A percentile compares a stretch with the other conserved stretches of the same genome.
These are phyloP conservation scores for Chymomyza costata DNA, from an alignment of 1,140 invertebrate genomes.

Conservation along the genomic window DNA sequence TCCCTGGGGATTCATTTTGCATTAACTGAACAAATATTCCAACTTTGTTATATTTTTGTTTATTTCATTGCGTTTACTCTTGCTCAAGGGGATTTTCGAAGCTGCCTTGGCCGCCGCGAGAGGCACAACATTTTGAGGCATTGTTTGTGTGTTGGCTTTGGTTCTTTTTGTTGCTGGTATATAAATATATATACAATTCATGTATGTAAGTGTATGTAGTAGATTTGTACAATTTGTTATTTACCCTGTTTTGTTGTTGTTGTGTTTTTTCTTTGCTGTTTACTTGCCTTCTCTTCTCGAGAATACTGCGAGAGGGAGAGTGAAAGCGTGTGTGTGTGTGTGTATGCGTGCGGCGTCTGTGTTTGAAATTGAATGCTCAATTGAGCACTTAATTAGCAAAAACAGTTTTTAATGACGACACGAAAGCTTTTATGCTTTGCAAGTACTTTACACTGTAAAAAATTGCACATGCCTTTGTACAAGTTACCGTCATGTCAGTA, in stretches of 20 bases:
- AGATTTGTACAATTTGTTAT: too few relatives aligned
- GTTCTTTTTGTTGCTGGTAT: too few relatives aligned
- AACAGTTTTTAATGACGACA: slow-evolving; percentile 74
- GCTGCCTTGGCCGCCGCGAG: too few relatives aligned
- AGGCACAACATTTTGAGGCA: slow-evolving; percentile 11
- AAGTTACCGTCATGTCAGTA: background rate
- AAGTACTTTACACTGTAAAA: slow-evolving; percentile 46
- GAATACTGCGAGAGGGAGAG: too few relatives aligned
- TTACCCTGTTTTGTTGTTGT: slow-evolving; percentile 20
- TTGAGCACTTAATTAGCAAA: slow-evolving; percentile 74
- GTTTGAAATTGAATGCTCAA: slow-evolving; percentile 72
- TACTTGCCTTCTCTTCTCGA: slow-evolving; percentile 56
- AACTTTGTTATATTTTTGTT: slow-evolving; percentile 73
- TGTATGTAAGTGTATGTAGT: too few relatives aligned
- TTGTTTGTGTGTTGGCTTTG: slow-evolving; percentile 18
- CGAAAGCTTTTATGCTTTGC: slow-evolving; percentile 63
- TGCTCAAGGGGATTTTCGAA: slow-evolving; percentile 30
- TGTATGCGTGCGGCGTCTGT: slow-evolving; percentile 33
- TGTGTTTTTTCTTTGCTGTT: slow-evolving; percentile 34
- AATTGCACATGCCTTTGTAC: slow-evolving; percentile 2
- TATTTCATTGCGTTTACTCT: slow-evolving; percentile 63
- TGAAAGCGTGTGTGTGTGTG: slow-evolving; percentile 23
- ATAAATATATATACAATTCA: too few relatives aligned
- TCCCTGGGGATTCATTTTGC: slow-evolving; percentile 66
- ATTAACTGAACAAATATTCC: slow-evolving; percentile 70